phyloP scores from a whole-genome alignment of 2,888 invertebrate species.

The Agriopis aurantiaria region DNA sequence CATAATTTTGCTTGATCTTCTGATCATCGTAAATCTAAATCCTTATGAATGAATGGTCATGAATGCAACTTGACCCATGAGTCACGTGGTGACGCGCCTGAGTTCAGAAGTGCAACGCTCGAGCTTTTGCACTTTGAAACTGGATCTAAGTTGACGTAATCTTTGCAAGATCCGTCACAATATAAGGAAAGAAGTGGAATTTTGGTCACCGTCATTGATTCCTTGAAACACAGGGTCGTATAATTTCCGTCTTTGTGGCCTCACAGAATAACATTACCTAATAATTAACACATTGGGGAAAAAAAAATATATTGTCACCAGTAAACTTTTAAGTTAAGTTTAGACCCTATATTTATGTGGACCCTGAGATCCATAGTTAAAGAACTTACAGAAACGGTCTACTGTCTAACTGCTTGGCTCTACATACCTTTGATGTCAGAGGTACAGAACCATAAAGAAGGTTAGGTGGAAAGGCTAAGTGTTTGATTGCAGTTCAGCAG shows the following conservation, averaged over 20 bases:
- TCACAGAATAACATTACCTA: not conserved
- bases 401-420: too few relatives aligned
- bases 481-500: too few relatives aligned
- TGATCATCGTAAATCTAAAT: not conserved
- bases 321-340: too few relatives aligned
- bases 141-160: constrained; percentile 1
- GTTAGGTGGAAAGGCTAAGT: too few relatives aligned
- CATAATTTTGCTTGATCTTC: not conserved
- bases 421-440: too few relatives aligned
- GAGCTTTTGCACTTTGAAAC: not conserved
- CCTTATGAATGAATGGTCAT: constrained; percentile 8
- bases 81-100: constrained; percentile 10
- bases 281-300: too few relatives aligned
- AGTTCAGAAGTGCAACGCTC: constrained; percentile 16
- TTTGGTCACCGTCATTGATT: not conserved
- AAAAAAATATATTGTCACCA: too few relatives aligned
- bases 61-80: constrained; percentile 12
- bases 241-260: not conserved
- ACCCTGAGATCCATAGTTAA: too few relatives aligned
- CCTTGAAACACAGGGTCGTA: not conserved
- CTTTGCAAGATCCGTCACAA: not conserved
- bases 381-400: too few relatives aligned
- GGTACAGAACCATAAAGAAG: too few relatives aligned
- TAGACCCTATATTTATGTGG: too few relatives aligned
- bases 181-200: not conserved